phyloP scores from a whole-genome alignment of 1,140 invertebrate genomes.

The Drosophila pseudoananassae region DNA sequence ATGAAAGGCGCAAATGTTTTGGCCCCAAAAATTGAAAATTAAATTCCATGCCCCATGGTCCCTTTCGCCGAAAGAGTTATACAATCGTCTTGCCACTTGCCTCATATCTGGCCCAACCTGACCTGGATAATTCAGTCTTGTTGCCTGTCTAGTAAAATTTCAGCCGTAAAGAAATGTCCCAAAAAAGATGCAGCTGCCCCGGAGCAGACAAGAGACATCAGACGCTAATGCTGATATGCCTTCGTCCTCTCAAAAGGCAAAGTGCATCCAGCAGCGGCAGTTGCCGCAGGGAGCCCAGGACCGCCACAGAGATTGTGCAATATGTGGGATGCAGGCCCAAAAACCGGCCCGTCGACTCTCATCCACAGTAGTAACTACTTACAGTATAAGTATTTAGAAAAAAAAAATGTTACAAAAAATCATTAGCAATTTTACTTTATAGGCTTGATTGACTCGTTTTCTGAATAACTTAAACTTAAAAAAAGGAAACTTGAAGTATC shows the following conservation, averaged over 20 bases:
- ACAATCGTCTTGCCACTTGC: constrained; percentile 59
- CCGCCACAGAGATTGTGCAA: constrained; percentile 61
- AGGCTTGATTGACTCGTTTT: too few species aligned
- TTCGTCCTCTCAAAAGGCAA: constrained; percentile 70
- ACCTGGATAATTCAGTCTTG: constrained; percentile 55
- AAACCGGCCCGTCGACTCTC: not conserved
- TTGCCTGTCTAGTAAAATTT: constrained; percentile 39
- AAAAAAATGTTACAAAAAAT: not conserved
- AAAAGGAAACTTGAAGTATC: not conserved
- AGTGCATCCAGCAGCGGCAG: constrained; percentile 53
- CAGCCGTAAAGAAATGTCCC: constrained; percentile 48
- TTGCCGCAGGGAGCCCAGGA: constrained; percentile 19
- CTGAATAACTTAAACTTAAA: not conserved
- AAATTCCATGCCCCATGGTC: constrained; percentile 43
- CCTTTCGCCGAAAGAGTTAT: constrained; percentile 27
- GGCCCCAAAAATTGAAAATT: constrained; percentile 70
- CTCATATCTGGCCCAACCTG: constrained; percentile 76
- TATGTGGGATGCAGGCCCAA: constrained; percentile 43
- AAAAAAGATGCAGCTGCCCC: constrained; percentile 33
- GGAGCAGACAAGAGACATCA: constrained; percentile 47
- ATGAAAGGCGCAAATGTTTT: constrained; percentile 67
- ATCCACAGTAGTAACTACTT: constrained; percentile 2
- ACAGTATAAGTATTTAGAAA: not conserved
- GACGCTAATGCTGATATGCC: constrained; percentile 79
- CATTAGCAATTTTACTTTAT: not conserved